These are phyloP conservation scores for Edolisoma coerulescens DNA, from an alignment of 2,113 vertebrate genomes.

Conservation along the genomic window DNA sequence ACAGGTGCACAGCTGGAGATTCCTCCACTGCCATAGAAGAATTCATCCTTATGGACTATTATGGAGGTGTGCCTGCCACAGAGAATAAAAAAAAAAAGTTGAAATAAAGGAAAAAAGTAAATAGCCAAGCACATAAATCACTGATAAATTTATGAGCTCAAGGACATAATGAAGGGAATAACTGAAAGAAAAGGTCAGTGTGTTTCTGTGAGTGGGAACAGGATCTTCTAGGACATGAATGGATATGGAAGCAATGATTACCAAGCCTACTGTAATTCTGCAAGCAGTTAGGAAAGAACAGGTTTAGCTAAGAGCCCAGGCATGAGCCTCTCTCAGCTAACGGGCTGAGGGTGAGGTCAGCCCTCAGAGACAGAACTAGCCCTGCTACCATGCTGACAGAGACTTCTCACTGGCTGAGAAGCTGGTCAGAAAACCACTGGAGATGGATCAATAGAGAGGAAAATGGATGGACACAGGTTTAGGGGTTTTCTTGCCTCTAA, in stretches of 20 bases:
- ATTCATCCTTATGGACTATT: slow-evolving; percentile 90
- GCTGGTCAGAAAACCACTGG: background rate
- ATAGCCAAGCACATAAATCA: background rate
- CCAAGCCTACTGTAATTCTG: background rate
- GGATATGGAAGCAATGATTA: background rate
- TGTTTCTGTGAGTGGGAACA: background rate
- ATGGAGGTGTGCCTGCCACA: slow-evolving; percentile 88
- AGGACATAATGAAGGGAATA: background rate
- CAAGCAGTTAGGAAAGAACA: background rate
- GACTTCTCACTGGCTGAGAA: background rate
- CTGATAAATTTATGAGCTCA: background rate
- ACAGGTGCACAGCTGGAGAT: slow-evolving; percentile 88
- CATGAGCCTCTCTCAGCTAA: background rate
- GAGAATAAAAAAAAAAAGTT: background rate
- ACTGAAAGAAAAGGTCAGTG: background rate
- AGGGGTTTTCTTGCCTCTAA: background rate
- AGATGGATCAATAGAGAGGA: background rate
- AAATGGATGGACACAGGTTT: background rate
- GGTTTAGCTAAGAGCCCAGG: background rate
- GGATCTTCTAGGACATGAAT: background rate
- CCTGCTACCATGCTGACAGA: background rate
- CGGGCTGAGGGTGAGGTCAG: background rate
- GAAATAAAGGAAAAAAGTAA: background rate
- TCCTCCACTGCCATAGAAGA: slow-evolving; percentile 87
- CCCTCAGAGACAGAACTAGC: background rate